These are phyloP conservation scores for Pycnonotus jocosus DNA, from an alignment of 2,113 vertebrate genomes.

Conservation along the genomic window DNA sequence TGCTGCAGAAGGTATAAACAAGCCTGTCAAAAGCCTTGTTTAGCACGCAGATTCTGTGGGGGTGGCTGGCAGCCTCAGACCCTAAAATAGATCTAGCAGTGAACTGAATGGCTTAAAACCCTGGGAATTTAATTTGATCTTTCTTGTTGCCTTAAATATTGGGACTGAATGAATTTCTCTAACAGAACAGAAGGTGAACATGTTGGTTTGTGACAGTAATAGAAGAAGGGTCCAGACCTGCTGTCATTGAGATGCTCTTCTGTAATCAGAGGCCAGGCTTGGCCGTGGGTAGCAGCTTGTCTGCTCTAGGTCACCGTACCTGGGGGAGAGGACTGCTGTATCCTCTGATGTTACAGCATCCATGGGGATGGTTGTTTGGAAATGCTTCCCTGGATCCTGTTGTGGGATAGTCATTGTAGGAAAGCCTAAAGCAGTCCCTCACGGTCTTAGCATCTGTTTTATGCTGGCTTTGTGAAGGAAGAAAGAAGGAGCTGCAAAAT, in stretches of 20 bases:
- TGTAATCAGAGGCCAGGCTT: not conserved
- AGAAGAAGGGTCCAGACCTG: conserved; percentile 35
- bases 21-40: conserved; percentile 55
- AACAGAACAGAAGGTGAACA: conserved; percentile 49
- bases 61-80: conserved; percentile 44
- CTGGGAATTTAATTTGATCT: conserved; percentile 40
- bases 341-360: not conserved
- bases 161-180: conserved; percentile 37
- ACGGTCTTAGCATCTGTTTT: not conserved
- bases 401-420: not conserved
- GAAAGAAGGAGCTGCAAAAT: not conserved
- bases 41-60: not conserved
- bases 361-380: fast-evolving
- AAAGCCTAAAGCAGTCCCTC: not conserved
- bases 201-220: conserved; percentile 40
- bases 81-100: conserved; percentile 49
- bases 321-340: not conserved
- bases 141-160: conserved; percentile 47
- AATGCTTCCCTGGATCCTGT: not conserved
- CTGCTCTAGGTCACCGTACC: not conserved
- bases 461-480: not conserved
- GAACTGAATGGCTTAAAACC: conserved; percentile 18
- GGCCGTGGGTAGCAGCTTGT: fast-evolving
- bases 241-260: conserved; percentile 28
- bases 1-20: conserved; percentile 48